phyloP scores from a whole-genome alignment of 2,797 vertebrate genomes.

The Acipenser oxyrinchus region DNA sequence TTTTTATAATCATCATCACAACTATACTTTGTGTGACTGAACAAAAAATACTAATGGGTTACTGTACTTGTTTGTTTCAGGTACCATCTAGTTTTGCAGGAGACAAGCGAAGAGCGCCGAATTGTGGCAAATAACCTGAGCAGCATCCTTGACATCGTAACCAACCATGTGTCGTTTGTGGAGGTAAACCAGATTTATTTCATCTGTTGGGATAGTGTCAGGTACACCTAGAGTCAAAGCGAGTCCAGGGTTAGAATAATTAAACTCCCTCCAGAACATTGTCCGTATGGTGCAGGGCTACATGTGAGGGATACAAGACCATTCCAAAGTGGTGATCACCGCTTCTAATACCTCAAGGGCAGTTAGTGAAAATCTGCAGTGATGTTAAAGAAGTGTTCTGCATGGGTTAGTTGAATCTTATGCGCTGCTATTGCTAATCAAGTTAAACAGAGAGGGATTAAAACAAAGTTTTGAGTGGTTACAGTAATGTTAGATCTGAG shows the following conservation, averaged over 20 bases:
- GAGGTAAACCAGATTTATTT: conserved; percentile 42
- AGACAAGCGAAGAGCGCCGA: conserved; percentile 59
- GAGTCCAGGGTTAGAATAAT: too few species aligned
- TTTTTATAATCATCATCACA: background rate
- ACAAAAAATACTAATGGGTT: background rate
- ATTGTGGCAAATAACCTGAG: conserved; percentile 55
- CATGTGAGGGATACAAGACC: too few species aligned
- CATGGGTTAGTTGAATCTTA: too few species aligned
- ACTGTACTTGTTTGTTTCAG: conserved; percentile 29
- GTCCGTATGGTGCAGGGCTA: background rate
- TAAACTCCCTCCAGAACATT: background rate
- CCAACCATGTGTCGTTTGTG: conserved; percentile 46
- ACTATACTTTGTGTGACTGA: background rate
- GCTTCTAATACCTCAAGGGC: too few species aligned
- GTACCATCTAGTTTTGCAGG: conserved; percentile 63
- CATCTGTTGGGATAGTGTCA: background rate
- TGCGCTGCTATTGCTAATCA: too few species aligned
- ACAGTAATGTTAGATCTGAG: too few species aligned
- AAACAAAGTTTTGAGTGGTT: too few species aligned
- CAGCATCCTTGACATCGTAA: conserved; percentile 43
- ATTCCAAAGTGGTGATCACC: too few species aligned
- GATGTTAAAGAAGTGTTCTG: too few species aligned
- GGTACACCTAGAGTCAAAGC: background rate
- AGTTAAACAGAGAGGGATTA: too few species aligned
- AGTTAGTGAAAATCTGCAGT: too few species aligned